A percentile compares a stretch with the other conserved stretches of the same genome.
Evolutionary conservation across 1,140 invertebrate species (phyloP).

Genomic region (Dolichoris vasculosae): DNA sequence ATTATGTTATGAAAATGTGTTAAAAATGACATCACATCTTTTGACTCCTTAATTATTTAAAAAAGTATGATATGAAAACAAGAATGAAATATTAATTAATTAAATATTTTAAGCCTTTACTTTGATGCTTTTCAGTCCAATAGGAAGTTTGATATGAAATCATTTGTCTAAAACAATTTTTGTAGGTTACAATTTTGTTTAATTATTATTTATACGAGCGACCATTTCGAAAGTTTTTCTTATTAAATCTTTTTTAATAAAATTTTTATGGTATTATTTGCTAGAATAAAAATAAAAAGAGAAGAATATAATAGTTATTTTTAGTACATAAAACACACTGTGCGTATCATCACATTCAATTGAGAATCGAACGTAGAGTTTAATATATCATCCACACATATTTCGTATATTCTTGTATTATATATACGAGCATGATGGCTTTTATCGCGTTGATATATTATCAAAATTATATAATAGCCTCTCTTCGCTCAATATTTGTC

Average conservation of each 20-base stretch:
- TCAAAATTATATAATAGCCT: constrained; percentile 35
- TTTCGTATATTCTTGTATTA: constrained; percentile 53
- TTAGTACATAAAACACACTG: constrained; percentile 18
- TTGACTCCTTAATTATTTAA: background rate
- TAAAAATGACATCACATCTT: too few species aligned
- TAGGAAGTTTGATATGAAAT: background rate
- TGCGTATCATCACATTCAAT: constrained; percentile 51
- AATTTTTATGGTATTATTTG: constrained; percentile 2
- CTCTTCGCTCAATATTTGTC: constrained; percentile 44
- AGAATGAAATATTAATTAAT: background rate
- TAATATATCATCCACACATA: constrained; percentile 56
- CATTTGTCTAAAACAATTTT: background rate
- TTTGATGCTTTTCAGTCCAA: constrained; percentile 31
- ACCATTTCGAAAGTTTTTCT: constrained; percentile 4
- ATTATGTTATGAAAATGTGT: background rate
- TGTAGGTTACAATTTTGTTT: background rate
- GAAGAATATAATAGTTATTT: constrained; percentile 24
- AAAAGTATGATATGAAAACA: background rate
- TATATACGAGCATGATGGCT: constrained; percentile 43
- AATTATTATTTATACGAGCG: constrained; percentile 33
- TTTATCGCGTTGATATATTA: constrained; percentile 38
- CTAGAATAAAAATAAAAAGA: background rate
- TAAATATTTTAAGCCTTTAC: background rate
- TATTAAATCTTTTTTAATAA: constrained; percentile 21
- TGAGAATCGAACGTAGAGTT: constrained; percentile 55